phyloP scores from a whole-genome alignment of 2,113 vertebrate genomes.

The Hemiscyllium ocellatum region DNA sequence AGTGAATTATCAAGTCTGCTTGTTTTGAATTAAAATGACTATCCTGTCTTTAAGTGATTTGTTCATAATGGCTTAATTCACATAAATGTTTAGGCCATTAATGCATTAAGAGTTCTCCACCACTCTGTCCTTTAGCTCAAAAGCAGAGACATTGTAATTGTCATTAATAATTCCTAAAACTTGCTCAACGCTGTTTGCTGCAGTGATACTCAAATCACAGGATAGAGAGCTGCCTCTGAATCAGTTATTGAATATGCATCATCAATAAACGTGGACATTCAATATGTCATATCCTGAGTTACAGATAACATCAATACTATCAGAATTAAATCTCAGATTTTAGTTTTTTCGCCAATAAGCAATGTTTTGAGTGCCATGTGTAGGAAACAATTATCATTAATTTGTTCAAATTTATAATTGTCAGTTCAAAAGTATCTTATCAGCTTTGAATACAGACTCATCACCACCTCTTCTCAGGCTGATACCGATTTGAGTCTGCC shows the following conservation, averaged over 20 bases:
- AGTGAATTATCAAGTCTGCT: not conserved
- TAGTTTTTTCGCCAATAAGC: not conserved
- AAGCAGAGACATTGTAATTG: not conserved
- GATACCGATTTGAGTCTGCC: not conserved
- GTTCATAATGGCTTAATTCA: not conserved
- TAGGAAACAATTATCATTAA: not conserved
- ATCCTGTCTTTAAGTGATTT: not conserved
- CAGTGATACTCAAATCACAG: not conserved
- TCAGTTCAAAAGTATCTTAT: not conserved
- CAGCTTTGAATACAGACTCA: not conserved
- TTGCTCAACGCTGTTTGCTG: not conserved
- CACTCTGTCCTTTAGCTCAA: not conserved
- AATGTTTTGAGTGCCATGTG: not conserved
- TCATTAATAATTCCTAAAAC: not conserved
- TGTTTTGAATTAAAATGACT: not conserved
- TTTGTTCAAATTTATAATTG: not conserved
- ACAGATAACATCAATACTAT: not conserved
- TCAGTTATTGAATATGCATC: not conserved
- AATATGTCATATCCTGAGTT: not conserved
- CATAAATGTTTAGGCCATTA: not conserved
- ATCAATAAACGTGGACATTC: not conserved
- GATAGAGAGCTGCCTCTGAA: not conserved
- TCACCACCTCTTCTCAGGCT: not conserved
- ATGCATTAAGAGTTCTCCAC: not conserved
- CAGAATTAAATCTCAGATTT: not conserved